Evolutionary conservation across 2,113 vertebrate species (phyloP).

Genomic region (Petromus typicus): DNA sequence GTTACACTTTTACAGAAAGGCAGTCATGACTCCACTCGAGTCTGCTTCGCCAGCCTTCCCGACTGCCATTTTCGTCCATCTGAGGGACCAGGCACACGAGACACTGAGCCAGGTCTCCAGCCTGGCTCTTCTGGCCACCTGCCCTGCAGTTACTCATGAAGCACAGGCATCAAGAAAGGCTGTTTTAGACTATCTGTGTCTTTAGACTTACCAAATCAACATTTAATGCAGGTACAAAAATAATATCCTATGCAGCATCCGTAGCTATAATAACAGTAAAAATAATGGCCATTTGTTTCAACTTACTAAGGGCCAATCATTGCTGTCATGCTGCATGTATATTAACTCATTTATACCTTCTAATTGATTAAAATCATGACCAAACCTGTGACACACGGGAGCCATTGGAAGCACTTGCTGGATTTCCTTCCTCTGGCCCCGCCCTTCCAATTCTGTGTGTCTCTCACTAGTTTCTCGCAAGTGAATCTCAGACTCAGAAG

Average conservation of each 20-base stretch:
- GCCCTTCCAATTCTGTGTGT: too few species aligned
- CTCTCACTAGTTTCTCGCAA: too few species aligned
- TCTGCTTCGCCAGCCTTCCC: neutral
- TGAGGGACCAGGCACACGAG: neutral
- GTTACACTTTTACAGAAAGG: neutral
- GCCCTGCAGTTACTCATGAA: neutral
- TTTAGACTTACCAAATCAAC: neutral
- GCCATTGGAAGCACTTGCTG: too few species aligned
- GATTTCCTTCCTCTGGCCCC: too few species aligned
- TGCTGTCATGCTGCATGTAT: too few species aligned
- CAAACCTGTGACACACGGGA: too few species aligned
- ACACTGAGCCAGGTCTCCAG: neutral
- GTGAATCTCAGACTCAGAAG: too few species aligned
- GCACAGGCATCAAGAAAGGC: too few species aligned
- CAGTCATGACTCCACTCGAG: neutral
- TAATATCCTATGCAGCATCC: neutral
- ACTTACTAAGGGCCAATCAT: too few species aligned
- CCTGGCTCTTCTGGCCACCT: neutral
- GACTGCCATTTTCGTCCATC: neutral
- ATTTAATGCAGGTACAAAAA: neutral
- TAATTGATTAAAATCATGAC: too few species aligned
- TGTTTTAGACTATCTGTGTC: neutral
- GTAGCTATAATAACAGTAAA: slow-evolving; percentile 12
- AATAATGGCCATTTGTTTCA: neutral
- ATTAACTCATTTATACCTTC: too few species aligned